These are phyloP conservation scores for Ranitomeya imitator DNA, from an alignment of 2,113 vertebrate genomes.

Conservation along the genomic window DNA sequence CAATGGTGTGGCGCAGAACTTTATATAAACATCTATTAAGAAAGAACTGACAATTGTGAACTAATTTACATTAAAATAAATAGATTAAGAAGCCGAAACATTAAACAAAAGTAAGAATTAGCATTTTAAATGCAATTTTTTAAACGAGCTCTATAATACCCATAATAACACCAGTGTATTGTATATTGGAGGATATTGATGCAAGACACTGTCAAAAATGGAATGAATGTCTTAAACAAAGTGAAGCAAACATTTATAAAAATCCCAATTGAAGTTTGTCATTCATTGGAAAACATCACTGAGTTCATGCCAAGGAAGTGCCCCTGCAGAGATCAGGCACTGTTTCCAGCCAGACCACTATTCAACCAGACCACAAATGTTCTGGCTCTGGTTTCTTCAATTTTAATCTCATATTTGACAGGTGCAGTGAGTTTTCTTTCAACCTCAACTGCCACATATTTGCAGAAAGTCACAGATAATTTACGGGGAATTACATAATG, in stretches of 20 bases:
- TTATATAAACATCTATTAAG: no score
- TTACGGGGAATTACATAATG: not conserved
- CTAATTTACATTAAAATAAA: no score
- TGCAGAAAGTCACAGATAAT: constrained; percentile 11
- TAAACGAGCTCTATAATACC: not conserved
- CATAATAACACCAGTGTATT: no score
- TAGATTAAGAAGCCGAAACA: no score
- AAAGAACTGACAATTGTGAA: no score
- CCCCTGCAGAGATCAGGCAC: not conserved
- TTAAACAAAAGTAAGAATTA: not conserved
- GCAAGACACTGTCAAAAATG: not conserved
- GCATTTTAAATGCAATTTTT: not conserved
- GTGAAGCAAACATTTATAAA: no score
- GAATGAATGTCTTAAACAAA: not conserved
- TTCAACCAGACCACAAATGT: not conserved
- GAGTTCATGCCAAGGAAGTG: not conserved
- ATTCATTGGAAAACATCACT: not conserved
- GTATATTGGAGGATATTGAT: not conserved
- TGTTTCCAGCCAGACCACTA: not conserved
- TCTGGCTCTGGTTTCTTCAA: not conserved
- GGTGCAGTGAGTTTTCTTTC: not conserved
- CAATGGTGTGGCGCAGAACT: no score
- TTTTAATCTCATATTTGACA: not conserved
- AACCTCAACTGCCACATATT: not conserved
- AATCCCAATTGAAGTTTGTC: not conserved